A percentile compares a stretch with the other conserved stretches of the same genome.
Conservation (phyloP, 1,140 invertebrate genomes). For the Penaeus japonicus region DNA sequence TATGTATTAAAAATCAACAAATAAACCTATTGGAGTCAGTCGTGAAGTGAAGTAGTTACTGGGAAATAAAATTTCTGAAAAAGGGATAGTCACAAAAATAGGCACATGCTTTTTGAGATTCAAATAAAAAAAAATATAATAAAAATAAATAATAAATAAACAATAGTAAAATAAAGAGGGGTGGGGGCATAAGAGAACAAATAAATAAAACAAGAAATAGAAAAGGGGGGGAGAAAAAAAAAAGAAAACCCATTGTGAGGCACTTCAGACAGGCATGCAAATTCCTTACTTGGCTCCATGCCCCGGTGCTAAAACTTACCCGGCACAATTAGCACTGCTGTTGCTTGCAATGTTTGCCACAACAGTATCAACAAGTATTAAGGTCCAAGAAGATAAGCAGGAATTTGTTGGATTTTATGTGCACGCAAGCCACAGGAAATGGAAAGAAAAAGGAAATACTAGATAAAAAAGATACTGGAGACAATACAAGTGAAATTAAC, state of each 20-base stretch:
- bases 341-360: constrained; percentile 53
- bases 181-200: not conserved
- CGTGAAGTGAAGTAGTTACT: constrained; percentile 44
- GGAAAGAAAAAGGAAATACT: constrained; percentile 57
- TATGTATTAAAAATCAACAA: constrained; percentile 4
- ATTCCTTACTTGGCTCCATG: constrained; percentile 54
- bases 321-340: constrained; percentile 54
- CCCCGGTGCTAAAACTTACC: constrained; percentile 48
- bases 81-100: no score
- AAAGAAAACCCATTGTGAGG: constrained; percentile 27
- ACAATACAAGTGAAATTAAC: constrained; percentile 50
- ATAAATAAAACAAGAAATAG: not conserved
- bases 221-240: not conserved
- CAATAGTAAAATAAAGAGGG: no score
- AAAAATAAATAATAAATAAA: no score
- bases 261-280: constrained; percentile 54
- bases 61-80: not conserved
- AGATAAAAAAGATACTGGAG: constrained; percentile 57
- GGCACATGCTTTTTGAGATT: no score
- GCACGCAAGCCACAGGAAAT: constrained; percentile 58
- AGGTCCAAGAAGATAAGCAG: constrained; percentile 57
- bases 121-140: no score
- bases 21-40: constrained; percentile 57
- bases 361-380: constrained; percentile 56
- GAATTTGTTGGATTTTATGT: constrained; percentile 56